Conservation (phyloP, 2,113 vertebrate genomes). For the Chrysemys picta region DNA sequence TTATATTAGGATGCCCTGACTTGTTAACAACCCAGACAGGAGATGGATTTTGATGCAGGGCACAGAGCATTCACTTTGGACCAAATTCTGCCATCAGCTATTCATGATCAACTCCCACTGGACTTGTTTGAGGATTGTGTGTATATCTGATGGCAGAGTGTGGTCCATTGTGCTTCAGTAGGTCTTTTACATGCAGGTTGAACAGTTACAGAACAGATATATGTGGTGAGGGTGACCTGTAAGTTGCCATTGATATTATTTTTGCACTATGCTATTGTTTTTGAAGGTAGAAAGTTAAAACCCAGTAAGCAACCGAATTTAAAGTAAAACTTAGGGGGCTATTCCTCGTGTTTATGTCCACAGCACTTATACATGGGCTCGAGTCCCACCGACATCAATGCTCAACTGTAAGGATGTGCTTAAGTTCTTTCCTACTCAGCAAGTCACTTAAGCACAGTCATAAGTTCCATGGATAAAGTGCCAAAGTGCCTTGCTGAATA, state of each 20-base stretch:
- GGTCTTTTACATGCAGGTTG: not conserved
- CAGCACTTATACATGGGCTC: not conserved
- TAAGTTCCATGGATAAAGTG: not conserved
- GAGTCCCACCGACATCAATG: fast-evolving
- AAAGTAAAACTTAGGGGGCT: not conserved
- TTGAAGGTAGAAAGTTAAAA: not conserved
- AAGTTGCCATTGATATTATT: fast-evolving
- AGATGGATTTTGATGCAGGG: not conserved
- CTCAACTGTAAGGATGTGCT: fast-evolving
- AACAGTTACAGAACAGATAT: not conserved
- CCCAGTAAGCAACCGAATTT: not conserved
- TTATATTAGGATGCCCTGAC: not conserved
- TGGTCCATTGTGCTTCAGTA: not conserved
- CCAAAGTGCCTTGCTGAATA: not conserved
- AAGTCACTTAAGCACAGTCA: not conserved
- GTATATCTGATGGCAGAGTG: fast-evolving
- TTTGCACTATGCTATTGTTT: not conserved
- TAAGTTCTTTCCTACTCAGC: fast-evolving
- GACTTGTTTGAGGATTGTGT: fast-evolving
- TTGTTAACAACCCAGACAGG: not conserved
- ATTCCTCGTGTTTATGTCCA: not conserved
- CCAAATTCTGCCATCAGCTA: not conserved
- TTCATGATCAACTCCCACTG: not conserved
- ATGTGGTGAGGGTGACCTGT: not conserved
- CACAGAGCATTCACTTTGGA: not conserved